A percentile compares a stretch with the other conserved stretches of the same genome.
Evolutionary conservation across 1,140 invertebrate species (phyloP).

Genomic region (Hermatobates lingyangjiaoensis): DNA sequence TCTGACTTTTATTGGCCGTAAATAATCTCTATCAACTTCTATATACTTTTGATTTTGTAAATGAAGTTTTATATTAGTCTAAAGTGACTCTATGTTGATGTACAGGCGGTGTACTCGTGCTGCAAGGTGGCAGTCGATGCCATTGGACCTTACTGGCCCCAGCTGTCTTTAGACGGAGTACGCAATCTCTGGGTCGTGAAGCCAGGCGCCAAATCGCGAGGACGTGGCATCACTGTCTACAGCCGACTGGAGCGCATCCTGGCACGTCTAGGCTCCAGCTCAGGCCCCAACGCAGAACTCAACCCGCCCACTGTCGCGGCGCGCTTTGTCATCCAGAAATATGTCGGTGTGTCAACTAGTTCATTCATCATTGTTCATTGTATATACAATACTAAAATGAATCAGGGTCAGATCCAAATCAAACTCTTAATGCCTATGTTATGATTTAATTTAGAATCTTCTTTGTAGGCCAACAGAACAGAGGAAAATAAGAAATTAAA

Average conservation of each 20-base stretch:
- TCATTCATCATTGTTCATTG: no score
- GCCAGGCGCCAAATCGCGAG: conserved; percentile 79
- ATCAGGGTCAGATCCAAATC: no score
- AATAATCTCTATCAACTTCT: no score
- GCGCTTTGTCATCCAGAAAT: conserved; percentile 85
- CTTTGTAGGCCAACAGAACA: no score
- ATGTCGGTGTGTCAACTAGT: conserved; percentile 49
- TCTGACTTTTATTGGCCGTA: background rate
- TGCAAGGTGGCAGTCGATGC: conserved; percentile 33
- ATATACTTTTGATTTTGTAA: no score
- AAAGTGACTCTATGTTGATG: background rate
- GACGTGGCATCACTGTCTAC: conserved; percentile 70
- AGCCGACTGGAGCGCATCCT: conserved; percentile 72
- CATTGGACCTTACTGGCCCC: conserved; percentile 50
- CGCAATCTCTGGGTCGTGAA: conserved; percentile 90
- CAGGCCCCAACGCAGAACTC: conserved; percentile 23
- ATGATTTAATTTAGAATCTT: no score
- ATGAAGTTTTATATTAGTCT: no score
- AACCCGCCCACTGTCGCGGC: conserved; percentile 36
- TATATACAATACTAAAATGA: no score
- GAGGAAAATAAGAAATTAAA: no score
- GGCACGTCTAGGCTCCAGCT: conserved; percentile 31
- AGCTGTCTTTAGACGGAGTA: conserved; percentile 60
- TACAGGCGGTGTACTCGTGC: conserved; percentile 28
- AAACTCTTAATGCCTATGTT: no score